These are phyloP conservation scores for Ceratosolen solmsi DNA, from an alignment of 1,140 invertebrate genomes.

Conservation along the genomic window DNA sequence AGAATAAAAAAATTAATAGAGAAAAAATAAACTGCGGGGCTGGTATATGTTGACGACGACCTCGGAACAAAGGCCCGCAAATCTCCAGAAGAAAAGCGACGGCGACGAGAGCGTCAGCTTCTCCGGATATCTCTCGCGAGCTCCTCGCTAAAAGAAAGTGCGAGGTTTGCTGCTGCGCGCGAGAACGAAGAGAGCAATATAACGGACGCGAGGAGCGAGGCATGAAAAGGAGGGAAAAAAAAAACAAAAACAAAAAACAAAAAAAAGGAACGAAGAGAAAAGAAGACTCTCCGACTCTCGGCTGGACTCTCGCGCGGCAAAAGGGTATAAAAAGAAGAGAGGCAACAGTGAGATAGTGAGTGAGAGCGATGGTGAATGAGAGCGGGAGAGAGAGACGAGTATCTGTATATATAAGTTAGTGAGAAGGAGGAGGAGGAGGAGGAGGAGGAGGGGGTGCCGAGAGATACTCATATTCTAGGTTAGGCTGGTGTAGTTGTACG, in stretches of 20 bases:
- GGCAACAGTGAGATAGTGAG: neutral
- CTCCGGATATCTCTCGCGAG: conserved; percentile 22
- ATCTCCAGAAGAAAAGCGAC: conserved; percentile 19
- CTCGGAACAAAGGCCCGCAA: conserved; percentile 43
- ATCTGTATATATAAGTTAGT: too few relatives aligned
- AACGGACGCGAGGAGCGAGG: conserved; percentile 22
- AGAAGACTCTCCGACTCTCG: conserved; percentile 18
- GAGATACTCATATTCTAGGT: conserved; percentile 18
- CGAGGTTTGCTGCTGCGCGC: conserved; percentile 6
- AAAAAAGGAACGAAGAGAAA: conserved; percentile 37
- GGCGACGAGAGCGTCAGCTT: conserved; percentile 2
- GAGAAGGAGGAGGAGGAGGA: too few relatives aligned
- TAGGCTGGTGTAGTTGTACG: neutral
- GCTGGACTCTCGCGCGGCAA: neutral
- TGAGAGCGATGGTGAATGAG: neutral
- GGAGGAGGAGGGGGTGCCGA: neutral
- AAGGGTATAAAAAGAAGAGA: conserved; percentile 31
- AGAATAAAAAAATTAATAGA: neutral
- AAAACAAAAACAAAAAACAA: conserved; percentile 11
- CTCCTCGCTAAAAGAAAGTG: conserved; percentile 47
- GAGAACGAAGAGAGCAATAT: conserved; percentile 33
- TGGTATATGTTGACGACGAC: neutral
- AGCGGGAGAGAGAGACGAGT: too few relatives aligned
- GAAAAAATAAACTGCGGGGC: neutral
- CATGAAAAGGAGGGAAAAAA: neutral